Conservation (phyloP, 2,888 invertebrate species). For the Vesta saturnalis region DNA sequence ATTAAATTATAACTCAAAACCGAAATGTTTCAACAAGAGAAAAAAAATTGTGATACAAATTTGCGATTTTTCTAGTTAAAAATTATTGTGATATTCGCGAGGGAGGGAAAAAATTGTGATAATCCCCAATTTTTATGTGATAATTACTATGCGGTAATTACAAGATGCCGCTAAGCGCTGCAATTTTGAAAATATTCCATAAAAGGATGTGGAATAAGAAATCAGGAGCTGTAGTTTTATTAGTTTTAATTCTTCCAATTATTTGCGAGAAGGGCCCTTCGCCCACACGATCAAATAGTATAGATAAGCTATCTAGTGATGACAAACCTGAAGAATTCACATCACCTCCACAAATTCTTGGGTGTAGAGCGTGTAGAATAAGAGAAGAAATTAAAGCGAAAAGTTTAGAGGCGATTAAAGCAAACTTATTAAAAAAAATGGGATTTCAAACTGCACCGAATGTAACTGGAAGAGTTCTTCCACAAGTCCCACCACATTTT, state of each 20-base stretch:
- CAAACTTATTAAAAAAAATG: constrained; percentile 68
- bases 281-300: constrained; percentile 38
- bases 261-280: constrained; percentile 38
- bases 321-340: constrained; percentile 28
- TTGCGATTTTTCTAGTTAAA: constrained; percentile 17
- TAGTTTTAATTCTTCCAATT: constrained; percentile 24
- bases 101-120: constrained; percentile 24
- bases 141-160: constrained; percentile 12
- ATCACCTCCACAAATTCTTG: constrained; percentile 35
- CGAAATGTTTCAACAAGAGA: constrained; percentile 30
- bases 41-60: constrained; percentile 34
- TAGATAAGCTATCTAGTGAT: constrained; percentile 36
- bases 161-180: neutral
- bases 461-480: constrained; percentile 68
- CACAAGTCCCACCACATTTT: constrained; percentile 65
- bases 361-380: constrained; percentile 66
- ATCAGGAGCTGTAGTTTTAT: constrained; percentile 16
- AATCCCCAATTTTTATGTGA: constrained; percentile 17
- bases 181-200: constrained; percentile 14
- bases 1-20: constrained; percentile 12
- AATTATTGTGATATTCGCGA: constrained; percentile 23
- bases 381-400: constrained; percentile 68
- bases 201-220: constrained; percentile 24
- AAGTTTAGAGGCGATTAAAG: constrained; percentile 69
- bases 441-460: constrained; percentile 67